Evolutionary conservation across 2,113 vertebrate species (phyloP).

Genomic region (Hippocampus comes): DNA sequence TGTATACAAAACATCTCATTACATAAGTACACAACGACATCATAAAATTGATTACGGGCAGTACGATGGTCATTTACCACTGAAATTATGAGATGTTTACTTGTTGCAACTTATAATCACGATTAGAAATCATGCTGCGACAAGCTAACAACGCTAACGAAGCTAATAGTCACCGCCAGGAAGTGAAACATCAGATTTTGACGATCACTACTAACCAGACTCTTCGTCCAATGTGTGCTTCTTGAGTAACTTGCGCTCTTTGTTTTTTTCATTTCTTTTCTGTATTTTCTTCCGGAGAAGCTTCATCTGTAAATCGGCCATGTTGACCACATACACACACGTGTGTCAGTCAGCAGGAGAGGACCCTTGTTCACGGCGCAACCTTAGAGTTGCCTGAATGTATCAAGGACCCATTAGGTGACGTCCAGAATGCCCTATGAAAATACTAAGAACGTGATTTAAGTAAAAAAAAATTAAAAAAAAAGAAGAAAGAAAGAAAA

Average conservation of each 20-base stretch:
- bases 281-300: slow-evolving; percentile 87
- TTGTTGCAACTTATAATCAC: no score
- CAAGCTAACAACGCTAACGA: slow-evolving; percentile 23
- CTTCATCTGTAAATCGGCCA: slow-evolving; percentile 89
- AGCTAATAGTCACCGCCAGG: not conserved
- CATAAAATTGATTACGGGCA: not conserved
- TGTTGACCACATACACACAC: slow-evolving; percentile 49
- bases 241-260: slow-evolving; percentile 72
- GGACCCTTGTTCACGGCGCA: slow-evolving; percentile 11
- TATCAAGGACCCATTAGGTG: not conserved
- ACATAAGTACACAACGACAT: not conserved
- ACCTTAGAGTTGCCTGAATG: slow-evolving; percentile 26
- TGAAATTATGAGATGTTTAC: not conserved
- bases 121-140: not conserved
- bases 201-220: slow-evolving; percentile 6
- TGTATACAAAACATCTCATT: not conserved
- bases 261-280: slow-evolving; percentile 85
- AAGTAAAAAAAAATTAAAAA: not conserved
- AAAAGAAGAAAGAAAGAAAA: no score
- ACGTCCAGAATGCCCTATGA: not conserved
- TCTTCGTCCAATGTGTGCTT: slow-evolving; percentile 30
- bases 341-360: slow-evolving; percentile 33
- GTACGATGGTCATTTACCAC: not conserved
- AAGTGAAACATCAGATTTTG: not conserved
- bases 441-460: not conserved